Conservation (phyloP, 2,888 invertebrate genomes). For the Terebella lapidaria region DNA sequence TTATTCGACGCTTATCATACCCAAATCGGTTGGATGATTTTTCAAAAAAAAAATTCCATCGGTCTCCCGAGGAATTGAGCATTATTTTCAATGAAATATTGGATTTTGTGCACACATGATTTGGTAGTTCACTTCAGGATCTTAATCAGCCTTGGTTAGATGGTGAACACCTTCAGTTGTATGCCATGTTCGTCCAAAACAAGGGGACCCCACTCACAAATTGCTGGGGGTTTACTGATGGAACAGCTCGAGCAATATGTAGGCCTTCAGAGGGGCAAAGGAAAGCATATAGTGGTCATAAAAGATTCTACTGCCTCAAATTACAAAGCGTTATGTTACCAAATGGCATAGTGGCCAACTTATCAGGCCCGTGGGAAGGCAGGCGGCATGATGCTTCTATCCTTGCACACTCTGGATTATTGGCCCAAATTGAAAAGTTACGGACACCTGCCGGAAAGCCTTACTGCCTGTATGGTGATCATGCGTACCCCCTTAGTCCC, state of each 20-base stretch:
- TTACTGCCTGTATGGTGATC: not conserved
- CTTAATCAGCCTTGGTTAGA: not conserved
- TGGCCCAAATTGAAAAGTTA: not conserved
- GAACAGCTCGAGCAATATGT: not conserved
- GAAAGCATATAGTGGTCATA: not conserved
- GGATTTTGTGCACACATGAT: not conserved
- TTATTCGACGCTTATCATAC: not conserved
- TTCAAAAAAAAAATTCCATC: not conserved
- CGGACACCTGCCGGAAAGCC: not conserved
- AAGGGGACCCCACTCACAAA: not conserved
- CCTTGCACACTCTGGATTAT: not conserved
- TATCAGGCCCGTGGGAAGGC: not conserved
- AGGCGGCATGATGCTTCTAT: not conserved
- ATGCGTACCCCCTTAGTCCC: not conserved
- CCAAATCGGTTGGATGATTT: not conserved
- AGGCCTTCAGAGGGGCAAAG: not conserved
- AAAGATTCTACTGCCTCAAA: not conserved
- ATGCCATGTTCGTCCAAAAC: not conserved
- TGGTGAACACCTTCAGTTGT: not conserved
- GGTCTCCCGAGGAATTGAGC: not conserved
- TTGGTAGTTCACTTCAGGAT: not conserved
- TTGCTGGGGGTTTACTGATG: not conserved
- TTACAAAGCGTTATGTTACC: not conserved
- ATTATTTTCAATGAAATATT: not conserved
- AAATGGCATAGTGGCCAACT: not conserved